Conservation (phyloP, 2,888 invertebrate species). For the Dryococelus australis region DNA sequence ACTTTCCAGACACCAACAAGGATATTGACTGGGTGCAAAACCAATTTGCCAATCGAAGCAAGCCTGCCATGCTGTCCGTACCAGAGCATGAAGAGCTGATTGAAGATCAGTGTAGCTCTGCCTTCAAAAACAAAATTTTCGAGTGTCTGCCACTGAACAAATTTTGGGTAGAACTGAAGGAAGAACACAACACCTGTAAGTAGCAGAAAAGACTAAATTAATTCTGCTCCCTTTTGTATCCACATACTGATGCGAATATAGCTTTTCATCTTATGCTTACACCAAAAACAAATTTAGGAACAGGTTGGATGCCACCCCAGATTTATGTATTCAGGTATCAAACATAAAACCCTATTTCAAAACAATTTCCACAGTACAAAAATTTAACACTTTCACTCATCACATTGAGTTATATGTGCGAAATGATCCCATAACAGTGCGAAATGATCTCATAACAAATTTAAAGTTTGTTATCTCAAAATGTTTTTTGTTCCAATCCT, state of each 20-base stretch:
- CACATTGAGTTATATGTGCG: background rate
- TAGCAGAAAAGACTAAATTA: background rate
- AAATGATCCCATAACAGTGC: no score
- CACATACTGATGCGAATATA: no score
- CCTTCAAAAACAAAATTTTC: background rate
- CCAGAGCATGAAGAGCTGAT: background rate
- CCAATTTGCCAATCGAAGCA: no score
- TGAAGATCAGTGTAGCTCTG: background rate
- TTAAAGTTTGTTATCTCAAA: background rate
- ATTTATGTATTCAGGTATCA: background rate
- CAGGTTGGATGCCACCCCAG: no score
- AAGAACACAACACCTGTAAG: background rate
- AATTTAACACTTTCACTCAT: background rate
- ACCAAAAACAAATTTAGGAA: no score
- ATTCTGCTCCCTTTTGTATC: no score
- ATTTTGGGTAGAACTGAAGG: conserved; percentile 7
- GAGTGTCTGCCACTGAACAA: background rate
- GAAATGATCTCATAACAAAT: background rate
- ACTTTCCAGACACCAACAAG: no score
- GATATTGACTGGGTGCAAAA: no score
- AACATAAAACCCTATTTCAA: conserved; percentile 22
- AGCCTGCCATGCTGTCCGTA: no score
- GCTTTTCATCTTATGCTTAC: no score
- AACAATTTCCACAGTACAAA: background rate
- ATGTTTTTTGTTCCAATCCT: background rate